A percentile compares a stretch with the other conserved stretches of the same genome.
These are phyloP conservation scores for Poicephalus meyeri DNA, from an alignment of 2,113 vertebrate species.

Conservation along the genomic window DNA sequence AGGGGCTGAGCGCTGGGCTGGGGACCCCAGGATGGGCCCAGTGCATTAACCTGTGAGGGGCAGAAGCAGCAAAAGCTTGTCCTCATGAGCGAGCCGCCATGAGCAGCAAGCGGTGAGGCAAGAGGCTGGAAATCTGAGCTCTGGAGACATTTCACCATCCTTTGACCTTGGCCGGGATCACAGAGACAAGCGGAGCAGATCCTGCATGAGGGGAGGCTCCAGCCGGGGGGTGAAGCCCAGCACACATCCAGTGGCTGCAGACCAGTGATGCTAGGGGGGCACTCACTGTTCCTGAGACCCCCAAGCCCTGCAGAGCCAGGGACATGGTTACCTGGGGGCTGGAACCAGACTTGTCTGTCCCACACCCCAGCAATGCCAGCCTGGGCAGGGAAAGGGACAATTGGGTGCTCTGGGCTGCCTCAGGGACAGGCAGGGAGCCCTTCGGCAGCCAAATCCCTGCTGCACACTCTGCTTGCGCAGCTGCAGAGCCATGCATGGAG, in stretches of 20 bases:
- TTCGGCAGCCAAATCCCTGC: neutral
- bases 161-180: constrained; percentile 2
- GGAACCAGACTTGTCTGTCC: neutral
- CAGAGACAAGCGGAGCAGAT: neutral
- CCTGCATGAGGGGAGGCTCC: neutral
- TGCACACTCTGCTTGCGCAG: neutral
- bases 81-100: accelerated
- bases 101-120: neutral
- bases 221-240: accelerated
- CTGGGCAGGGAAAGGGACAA: neutral
- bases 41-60: accelerated
- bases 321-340: accelerated
- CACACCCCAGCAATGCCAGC: accelerated
- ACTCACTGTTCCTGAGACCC: accelerated
- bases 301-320: neutral
- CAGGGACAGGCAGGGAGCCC: neutral
- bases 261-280: neutral
- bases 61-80: neutral
- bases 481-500: neutral
- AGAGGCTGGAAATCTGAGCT: constrained; percentile 36
- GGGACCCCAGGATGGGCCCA: neutral
- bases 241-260: accelerated
- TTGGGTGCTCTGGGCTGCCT: neutral
- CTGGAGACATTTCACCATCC: neutral
- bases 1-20: neutral